Evolutionary conservation across 92 coral and sea anemone genomes (phyloP).

Genomic region (Bergia sp.): DNA sequence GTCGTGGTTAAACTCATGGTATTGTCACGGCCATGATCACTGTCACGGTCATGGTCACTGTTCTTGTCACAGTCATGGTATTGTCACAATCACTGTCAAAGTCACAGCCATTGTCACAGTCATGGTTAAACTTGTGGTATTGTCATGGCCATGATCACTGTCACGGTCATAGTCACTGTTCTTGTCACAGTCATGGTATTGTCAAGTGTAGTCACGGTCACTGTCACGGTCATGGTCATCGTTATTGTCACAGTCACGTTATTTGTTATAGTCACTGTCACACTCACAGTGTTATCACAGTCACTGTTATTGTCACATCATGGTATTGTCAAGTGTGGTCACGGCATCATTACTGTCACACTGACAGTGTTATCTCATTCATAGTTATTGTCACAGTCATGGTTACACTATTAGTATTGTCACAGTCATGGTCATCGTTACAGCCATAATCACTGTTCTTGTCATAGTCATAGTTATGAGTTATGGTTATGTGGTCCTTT

Average conservation of each 20-base stretch:
- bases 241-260: neutral
- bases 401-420: no score
- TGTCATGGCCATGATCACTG: no score
- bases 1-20: no score
- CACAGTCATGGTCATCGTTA: neutral
- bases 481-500: no score
- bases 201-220: neutral
- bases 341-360: no score
- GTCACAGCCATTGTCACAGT: no score
- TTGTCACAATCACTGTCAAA: no score
- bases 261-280: neutral
- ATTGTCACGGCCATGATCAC: neutral
- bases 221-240: neutral
- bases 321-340: no score
- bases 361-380: no score
- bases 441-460: neutral
- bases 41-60: neutral
- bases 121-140: no score
- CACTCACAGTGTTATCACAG: neutral
- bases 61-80: neutral
- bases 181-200: no score
- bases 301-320: neutral
- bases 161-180: no score
- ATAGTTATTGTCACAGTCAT: neutral
- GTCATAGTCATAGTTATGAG: neutral